These are phyloP conservation scores for Tenthredo mesomela DNA, from an alignment of 2,888 invertebrate genomes.

Conservation along the genomic window DNA sequence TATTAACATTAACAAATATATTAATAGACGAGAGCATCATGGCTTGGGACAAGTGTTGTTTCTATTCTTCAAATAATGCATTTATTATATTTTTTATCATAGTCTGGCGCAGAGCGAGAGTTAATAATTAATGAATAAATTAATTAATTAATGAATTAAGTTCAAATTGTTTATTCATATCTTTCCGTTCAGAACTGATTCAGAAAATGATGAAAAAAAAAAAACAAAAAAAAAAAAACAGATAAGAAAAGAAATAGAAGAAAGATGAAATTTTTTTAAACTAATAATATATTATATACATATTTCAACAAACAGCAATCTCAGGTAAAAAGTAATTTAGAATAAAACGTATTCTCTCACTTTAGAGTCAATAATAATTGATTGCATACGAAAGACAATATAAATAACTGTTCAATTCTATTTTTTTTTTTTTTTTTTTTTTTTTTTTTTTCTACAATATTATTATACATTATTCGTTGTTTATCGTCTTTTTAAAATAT, in stretches of 20 bases:
- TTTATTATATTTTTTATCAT: not conserved
- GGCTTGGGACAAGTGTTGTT: constrained; percentile 9
- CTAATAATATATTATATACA: not conserved
- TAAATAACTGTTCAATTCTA: not conserved
- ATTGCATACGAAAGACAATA: constrained; percentile 3
- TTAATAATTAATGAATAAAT: too few species aligned
- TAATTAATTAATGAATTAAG: not conserved
- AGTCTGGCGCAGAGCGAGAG: not conserved
- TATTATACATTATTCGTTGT: not conserved
- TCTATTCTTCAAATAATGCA: constrained; percentile 10
- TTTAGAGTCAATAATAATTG: too few species aligned
- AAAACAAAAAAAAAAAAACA: not conserved
- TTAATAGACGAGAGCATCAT: constrained; percentile 20
- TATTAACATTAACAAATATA: constrained; percentile 42
- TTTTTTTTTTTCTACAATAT: not conserved
- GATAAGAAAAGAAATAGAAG: too few species aligned
- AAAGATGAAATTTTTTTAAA: not conserved
- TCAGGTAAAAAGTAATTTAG: constrained; percentile 1
- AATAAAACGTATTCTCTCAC: not conserved
- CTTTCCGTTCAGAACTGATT: not conserved
- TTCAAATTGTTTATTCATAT: not conserved
- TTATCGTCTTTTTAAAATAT: not conserved
- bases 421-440: too few species aligned
- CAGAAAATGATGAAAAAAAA: not conserved
- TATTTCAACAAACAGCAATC: not conserved